Conservation (phyloP, 2,113 vertebrate species). For the Syrrhaptes paradoxus region DNA sequence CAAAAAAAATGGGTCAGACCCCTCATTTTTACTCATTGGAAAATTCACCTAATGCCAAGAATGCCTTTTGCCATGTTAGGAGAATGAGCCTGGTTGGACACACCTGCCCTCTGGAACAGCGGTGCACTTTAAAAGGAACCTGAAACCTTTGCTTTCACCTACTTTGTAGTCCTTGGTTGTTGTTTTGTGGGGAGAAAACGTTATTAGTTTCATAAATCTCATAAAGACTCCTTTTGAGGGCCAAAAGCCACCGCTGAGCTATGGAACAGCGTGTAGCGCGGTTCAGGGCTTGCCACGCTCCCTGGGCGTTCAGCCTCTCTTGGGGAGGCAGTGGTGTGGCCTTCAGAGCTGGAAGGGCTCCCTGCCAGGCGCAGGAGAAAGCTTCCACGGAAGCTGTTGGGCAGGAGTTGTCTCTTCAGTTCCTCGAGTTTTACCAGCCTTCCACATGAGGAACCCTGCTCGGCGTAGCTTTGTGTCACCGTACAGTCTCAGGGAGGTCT, state of each 20-base stretch:
- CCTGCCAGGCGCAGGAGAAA: background rate
- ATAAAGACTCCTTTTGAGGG: background rate
- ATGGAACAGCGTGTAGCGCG: background rate
- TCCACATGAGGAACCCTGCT: background rate
- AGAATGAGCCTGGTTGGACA: background rate
- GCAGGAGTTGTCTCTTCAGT: background rate
- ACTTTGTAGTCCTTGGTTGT: background rate
- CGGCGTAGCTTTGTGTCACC: background rate
- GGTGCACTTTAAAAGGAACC: background rate
- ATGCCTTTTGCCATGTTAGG: background rate
- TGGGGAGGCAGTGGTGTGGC: background rate
- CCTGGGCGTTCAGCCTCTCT: background rate
- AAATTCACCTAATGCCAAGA: background rate
- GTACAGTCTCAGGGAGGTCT: background rate
- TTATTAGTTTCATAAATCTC: background rate
- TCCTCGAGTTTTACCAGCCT: background rate
- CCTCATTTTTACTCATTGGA: background rate
- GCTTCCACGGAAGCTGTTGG: background rate
- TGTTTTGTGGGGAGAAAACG: background rate
- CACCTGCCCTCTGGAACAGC: background rate
- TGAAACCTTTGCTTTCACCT: background rate
- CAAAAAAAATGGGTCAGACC: background rate
- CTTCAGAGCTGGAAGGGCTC: background rate
- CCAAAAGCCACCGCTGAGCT: background rate
- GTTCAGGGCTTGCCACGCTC: background rate